Percentiles rank a stretch among this genome's conserved stretches.
Evolutionary conservation across 1,140 invertebrate genomes (phyloP).

Genomic region (Cydia fagiglandana): DNA sequence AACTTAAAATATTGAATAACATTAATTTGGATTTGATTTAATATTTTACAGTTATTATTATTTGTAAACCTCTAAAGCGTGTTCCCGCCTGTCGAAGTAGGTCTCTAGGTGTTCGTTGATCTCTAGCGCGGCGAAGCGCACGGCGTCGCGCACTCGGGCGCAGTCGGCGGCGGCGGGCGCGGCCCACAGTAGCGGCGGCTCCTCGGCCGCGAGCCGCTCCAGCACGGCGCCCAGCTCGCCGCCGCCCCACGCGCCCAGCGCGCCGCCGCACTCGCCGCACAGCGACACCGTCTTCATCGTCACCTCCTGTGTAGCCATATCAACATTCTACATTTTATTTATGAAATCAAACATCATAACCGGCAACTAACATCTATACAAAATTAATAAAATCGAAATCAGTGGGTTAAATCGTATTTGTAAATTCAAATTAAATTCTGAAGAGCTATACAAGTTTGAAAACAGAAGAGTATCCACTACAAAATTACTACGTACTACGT

Average conservation of each 20-base stretch:
- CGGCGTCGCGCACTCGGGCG: conserved; percentile 85
- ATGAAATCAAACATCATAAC: too few relatives aligned
- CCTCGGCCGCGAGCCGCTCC: conserved; percentile 76
- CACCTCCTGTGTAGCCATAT: conserved; percentile 55
- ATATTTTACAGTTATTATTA: too few relatives aligned
- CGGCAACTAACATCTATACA: too few relatives aligned
- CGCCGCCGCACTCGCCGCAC: conserved; percentile 55
- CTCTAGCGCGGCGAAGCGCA: conserved; percentile 94
- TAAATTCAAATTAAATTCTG: too few relatives aligned
- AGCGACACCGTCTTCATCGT: conserved; percentile 70
- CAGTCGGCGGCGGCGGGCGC: conserved; percentile 82
- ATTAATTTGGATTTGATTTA: too few relatives aligned
- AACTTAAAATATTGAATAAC: too few relatives aligned
- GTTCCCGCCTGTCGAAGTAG: conserved; percentile 94
- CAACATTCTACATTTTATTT: too few relatives aligned
- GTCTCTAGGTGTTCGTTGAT: conserved; percentile 97
- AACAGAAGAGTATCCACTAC: too few relatives aligned
- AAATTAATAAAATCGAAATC: not conserved
- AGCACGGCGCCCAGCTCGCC: conserved; percentile 58
- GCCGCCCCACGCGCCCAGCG: conserved; percentile 46
- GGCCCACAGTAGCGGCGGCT: conserved; percentile 88
- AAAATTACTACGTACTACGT: too few relatives aligned
- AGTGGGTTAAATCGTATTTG: too few relatives aligned
- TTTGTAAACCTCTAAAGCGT: conserved; percentile 89
- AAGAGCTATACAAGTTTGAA: too few relatives aligned